Base-by-base conservation (phyloP, 1,140 invertebrate species). In the Saxidomus purpurata region DNA sequence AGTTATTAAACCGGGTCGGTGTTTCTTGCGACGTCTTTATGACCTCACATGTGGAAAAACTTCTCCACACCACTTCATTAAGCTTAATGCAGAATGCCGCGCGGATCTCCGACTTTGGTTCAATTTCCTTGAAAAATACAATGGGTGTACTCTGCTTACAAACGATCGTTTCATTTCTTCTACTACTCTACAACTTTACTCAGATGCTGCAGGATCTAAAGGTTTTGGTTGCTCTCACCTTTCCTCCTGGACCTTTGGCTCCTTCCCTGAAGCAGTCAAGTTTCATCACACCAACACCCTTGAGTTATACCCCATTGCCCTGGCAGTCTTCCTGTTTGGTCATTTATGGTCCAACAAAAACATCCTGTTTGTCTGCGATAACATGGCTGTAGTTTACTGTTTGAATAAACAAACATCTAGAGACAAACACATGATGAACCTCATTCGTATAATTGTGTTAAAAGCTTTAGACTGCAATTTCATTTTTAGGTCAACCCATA, bases 341-440 rank as follows among this genome's bases (percentile, higher is more conserved):
- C 49, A 52, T n/a, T 59, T 31, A 4, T 80, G 77, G 77, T 4
- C 34, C 15, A 80, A 80, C 43, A 80, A 80, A 59, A 80, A 80
- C 49, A 80, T 80, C 15, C 19, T 80, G n/a, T 80, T 80, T 59
- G 25, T 80, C 43, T 80, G 77, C 13, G 77, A 80, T 59, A 80
- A 80, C 49, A 52, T 80, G 43, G 77, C 47, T 8, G 43, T 55
- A 31, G 77, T 80, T 19, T 49, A 79, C 34, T 79, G 76, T 34
- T 31, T 55, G 22, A 80, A 80, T 28, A 80, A 80, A 31, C 77
- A 80, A 59, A 80, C 77, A 28, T 80, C 77, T 8, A 80, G 55
- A 55, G 47, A 80, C 31, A 13, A 36, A 19, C n/a, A n/a, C 36
- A 83, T 83, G 61, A 83, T 83, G 80, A 83, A 63, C 6, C 31